Conservation (phyloP, 2,113 vertebrate species). For the Alligator mississippiensis region DNA sequence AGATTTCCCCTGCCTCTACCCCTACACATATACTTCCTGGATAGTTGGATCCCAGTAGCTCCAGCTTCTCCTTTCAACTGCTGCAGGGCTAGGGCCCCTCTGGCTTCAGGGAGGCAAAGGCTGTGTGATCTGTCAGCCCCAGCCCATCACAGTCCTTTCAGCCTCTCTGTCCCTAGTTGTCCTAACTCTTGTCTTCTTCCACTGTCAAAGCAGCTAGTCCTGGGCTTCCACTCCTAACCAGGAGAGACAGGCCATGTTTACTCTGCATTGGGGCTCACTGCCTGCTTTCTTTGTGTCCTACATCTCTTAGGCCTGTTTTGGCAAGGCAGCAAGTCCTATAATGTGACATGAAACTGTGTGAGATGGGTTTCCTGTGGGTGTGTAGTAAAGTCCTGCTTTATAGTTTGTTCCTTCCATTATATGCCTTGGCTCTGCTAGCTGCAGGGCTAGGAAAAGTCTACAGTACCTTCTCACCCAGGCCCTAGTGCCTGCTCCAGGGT, state of each 20-base stretch:
- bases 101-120: too few species aligned
- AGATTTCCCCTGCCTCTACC: too few species aligned
- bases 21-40: background rate
- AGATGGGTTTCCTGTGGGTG: background rate
- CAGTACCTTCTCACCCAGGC: background rate
- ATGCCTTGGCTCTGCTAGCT: background rate
- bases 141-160: background rate
- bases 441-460: background rate
- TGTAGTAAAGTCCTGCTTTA: background rate
- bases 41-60: background rate
- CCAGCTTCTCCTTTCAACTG: background rate
- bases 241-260: background rate
- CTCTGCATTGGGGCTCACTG: background rate
- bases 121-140: background rate
- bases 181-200: background rate
- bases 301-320: background rate
- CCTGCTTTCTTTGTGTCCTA: background rate
- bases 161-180: background rate
- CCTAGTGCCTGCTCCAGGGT: accelerated
- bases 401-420: background rate
- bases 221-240: background rate
- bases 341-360: background rate
- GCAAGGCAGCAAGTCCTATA: background rate
- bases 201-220: background rate
- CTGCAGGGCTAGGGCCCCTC: background rate